Base-by-base conservation (phyloP, 2,888 invertebrate genomes). In the Trimorus sp. region DNA sequence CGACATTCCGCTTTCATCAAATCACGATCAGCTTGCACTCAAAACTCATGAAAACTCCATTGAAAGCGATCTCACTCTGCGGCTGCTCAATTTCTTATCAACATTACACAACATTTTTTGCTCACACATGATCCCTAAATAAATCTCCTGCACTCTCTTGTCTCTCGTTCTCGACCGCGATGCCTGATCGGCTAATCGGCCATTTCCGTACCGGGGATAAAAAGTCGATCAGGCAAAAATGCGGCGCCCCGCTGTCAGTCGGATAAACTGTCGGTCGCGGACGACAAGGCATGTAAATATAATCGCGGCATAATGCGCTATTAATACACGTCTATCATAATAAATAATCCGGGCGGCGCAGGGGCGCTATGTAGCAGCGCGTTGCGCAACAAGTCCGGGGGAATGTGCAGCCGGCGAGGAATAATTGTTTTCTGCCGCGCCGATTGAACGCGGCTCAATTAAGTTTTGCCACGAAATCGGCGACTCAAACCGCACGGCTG, bases 281-380 rank as follows among this genome's bases (percentile, higher is more conserved):
- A 69, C 69, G 68, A 58, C 56, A 40, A 77, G 63, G 69, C 69
- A 77, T 68, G 76, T 58, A 77, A 77, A 77, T 63, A 56, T 69
- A 75, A 68, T 66, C 60, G 66, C 38, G 63, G 51, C 65, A 77
- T 77, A 77, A 77, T 77, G 63, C 65, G 65, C 70, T 71, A 71
- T 78, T 78, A 78, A 78, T 66, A 78, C n/a, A 71, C 71, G 78
- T 71, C 70, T 78, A 71, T 59, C 78, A 71, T 51, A 71, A 66
- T 71, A 71, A 65, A 65, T 71, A 78, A 59, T 66, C 53, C 58
- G 37, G 38, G 16, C 11, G 7, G 45, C 56, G 37, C 40, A 63
- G 62, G 62, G 69, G 63, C 45, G 63, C 66, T 59, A 66, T 78
- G 71, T 59, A 58, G 58, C 65, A 6, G 58, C 65, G 11, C 26